A percentile compares a stretch with the other conserved stretches of the same genome.
phyloP scores from a whole-genome alignment of 2,888 invertebrate genomes.

The Melikaiella ostensackeni region DNA sequence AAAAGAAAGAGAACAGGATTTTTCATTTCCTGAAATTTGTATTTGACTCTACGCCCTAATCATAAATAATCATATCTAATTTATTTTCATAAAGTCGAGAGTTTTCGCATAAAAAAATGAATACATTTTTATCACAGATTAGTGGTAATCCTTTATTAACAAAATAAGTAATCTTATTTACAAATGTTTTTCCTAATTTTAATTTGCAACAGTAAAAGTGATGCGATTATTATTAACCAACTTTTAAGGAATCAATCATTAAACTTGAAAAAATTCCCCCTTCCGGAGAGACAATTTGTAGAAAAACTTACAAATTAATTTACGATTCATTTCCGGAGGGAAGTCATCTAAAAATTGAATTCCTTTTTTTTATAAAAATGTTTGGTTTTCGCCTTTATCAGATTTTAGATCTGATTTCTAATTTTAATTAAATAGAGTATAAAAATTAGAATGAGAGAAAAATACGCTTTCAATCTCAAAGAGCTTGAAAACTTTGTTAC shows the following conservation, averaged over 20 bases:
- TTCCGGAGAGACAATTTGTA: background rate
- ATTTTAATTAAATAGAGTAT: background rate
- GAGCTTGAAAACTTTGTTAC: background rate
- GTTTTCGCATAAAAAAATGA: background rate
- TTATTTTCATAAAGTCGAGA: too few species aligned
- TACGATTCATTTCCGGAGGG: background rate
- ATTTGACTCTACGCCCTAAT: too few species aligned
- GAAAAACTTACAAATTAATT: background rate
- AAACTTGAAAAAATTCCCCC: background rate
- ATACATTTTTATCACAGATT: conserved; percentile 11
- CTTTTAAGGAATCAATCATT: background rate
- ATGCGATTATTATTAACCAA: background rate
- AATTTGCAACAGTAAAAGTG: background rate
- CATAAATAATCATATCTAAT: too few species aligned
- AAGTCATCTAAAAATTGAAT: background rate
- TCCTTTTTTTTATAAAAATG: background rate
- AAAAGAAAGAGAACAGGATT: too few species aligned
- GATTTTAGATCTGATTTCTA: background rate
- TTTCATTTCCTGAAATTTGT: too few species aligned
- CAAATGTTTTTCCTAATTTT: conserved; percentile 12
- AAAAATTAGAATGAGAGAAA: background rate
- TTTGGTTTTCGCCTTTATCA: background rate
- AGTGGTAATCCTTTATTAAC: conserved; percentile 24
- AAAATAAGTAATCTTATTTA: conserved; percentile 31
- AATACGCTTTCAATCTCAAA: background rate